phyloP scores from a whole-genome alignment of 64 coral and sea anemone genomes.

The Pocillopora verrucosa region DNA sequence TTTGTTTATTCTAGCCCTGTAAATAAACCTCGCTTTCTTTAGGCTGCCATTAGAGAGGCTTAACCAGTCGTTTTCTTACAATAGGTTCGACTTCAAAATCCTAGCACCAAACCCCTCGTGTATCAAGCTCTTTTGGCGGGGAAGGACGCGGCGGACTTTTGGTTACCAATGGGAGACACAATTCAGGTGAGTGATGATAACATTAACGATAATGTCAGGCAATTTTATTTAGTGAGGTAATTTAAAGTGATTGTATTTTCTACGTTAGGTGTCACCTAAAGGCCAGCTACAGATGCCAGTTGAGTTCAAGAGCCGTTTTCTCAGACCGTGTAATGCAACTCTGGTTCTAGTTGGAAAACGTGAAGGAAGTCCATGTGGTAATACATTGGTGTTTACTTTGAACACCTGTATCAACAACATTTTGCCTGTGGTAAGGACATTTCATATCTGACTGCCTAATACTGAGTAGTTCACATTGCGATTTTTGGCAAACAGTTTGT shows the following conservation, averaged over 20 bases:
- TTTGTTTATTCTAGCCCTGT: not conserved
- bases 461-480: not conserved
- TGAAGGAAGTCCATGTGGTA: slow-evolving; percentile 79
- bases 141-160: slow-evolving; percentile 87
- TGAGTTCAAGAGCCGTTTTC: slow-evolving; percentile 96
- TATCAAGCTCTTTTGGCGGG: slow-evolving; percentile 91
- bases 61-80: not conserved
- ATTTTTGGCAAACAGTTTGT: no score
- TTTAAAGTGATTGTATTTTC: not conserved
- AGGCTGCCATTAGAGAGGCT: not conserved
- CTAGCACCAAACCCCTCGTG: slow-evolving; percentile 84
- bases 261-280: slow-evolving; percentile 75
- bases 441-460: not conserved
- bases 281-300: slow-evolving; percentile 91
- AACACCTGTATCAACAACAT: slow-evolving; percentile 96
- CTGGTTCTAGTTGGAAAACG: slow-evolving; percentile 94
- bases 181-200: slow-evolving; percentile 61
- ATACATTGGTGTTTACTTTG: slow-evolving; percentile 89
- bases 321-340: slow-evolving; percentile 82
- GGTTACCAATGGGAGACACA: slow-evolving; percentile 79
- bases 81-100: slow-evolving; percentile 93
- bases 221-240: not conserved
- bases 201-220: not conserved
- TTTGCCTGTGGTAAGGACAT: slow-evolving; percentile 82
- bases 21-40: not conserved